These are phyloP conservation scores for Hylomyscus alleni DNA, from an alignment of 2,797 vertebrate genomes.

Conservation along the genomic window DNA sequence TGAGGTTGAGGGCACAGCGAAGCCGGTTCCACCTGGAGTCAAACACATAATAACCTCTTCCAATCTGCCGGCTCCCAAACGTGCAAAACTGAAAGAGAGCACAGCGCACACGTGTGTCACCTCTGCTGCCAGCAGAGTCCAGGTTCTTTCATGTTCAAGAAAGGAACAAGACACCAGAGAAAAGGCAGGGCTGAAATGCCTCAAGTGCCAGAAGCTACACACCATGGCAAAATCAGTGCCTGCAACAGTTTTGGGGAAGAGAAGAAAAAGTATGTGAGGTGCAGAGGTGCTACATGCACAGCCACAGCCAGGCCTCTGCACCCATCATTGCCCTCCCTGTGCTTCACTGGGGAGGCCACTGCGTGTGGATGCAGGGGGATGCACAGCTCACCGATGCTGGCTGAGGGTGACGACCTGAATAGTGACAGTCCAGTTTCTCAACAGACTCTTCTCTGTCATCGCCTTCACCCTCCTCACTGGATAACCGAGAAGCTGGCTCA, in stretches of 20 bases:
- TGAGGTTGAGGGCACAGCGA: constrained; percentile 95
- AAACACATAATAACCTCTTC: constrained; percentile 96
- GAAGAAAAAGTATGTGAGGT: not conserved
- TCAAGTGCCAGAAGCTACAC: not conserved
- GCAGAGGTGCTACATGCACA: not conserved
- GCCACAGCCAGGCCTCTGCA: not conserved
- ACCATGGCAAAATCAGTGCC: not conserved
- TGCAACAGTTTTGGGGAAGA: not conserved
- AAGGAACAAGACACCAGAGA: not conserved
- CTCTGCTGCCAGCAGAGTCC: no score
- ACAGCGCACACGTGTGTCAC: fast-evolving
- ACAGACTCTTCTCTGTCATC: constrained; percentile 96
- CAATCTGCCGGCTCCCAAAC: constrained; percentile 98
- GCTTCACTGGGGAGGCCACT: not conserved
- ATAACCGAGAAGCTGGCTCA: constrained; percentile 94
- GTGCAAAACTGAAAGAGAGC: constrained; percentile 94
- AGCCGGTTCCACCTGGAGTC: constrained; percentile 97
- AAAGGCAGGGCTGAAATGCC: not conserved
- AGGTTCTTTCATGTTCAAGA: not conserved
- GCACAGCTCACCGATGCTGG: constrained; percentile 96
- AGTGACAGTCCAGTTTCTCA: constrained; percentile 99
- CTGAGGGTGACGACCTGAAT: constrained; percentile 99
- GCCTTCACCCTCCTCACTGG: constrained; percentile 98
- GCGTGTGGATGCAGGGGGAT: not conserved
- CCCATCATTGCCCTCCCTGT: not conserved